Conservation (phyloP, 2,888 invertebrate genomes). For the Tenodera sinensis region DNA sequence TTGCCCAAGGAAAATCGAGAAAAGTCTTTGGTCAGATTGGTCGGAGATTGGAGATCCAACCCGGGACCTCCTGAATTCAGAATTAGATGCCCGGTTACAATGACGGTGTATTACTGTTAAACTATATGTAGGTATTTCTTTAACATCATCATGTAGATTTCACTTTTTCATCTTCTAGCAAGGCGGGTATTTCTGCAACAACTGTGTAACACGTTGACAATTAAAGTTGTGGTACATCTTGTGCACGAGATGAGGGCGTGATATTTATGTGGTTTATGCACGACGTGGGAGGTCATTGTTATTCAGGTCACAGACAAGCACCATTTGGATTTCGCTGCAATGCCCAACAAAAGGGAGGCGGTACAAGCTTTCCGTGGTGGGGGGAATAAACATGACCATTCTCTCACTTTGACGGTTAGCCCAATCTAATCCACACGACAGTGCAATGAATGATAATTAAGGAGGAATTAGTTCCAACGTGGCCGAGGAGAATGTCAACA, state of each 20-base stretch:
- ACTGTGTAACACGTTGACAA: no score
- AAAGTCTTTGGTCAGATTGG: no score
- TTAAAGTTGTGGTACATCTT: no score
- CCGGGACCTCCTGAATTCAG: no score
- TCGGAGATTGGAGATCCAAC: no score
- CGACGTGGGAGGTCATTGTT: not conserved
- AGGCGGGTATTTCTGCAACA: no score
- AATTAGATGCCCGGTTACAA: no score
- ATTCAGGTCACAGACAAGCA: not conserved
- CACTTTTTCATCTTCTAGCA: no score
- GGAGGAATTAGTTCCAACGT: not conserved
- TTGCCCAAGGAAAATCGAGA: no score
- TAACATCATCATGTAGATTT: no score
- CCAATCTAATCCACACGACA: not conserved
- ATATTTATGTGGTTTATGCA: not conserved
- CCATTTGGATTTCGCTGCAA: not conserved
- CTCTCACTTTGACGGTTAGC: not conserved
- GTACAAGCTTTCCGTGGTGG: not conserved
- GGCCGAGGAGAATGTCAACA: not conserved
- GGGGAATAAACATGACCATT: not conserved
- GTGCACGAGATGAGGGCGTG: not conserved
- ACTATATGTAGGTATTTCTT: no score
- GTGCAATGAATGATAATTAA: not conserved
- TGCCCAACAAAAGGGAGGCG: not conserved
- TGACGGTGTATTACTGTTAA: no score